A percentile compares a stretch with the other conserved stretches of the same genome.
Conservation (phyloP, 2,888 invertebrate species). For the Dicycla oo region DNA sequence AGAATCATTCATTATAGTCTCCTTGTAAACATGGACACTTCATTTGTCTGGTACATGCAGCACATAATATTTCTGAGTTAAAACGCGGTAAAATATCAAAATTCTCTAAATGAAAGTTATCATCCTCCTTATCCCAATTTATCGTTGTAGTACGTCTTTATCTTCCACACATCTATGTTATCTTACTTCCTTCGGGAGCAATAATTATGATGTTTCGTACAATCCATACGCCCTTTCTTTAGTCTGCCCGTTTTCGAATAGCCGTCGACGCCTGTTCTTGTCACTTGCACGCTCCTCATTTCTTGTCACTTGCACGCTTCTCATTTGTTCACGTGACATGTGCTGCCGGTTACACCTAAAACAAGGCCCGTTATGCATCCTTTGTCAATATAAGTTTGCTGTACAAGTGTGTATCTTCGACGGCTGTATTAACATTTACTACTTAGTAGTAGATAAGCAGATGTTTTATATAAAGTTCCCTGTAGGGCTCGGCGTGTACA, state of each 20-base stretch:
- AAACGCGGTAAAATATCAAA: neutral
- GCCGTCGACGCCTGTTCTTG: too few relatives aligned
- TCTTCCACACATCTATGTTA: neutral
- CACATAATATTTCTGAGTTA: neutral
- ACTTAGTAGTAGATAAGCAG: conserved; percentile 4
- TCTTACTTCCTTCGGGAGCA: neutral
- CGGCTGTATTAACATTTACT: neutral
- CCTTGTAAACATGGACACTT: neutral
- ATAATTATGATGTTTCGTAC: neutral
- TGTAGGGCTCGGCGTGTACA: neutral
- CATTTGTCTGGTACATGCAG: neutral
- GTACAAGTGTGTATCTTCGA: neutral
- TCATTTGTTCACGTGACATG: neutral
- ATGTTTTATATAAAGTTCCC: neutral
- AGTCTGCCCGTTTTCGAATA: neutral
- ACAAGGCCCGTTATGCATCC: neutral
- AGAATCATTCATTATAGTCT: conserved; percentile 6
- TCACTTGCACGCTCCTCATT: neutral
- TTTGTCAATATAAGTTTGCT: neutral
- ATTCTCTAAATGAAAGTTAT: neutral
- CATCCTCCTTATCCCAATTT: neutral
- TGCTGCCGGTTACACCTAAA: neutral
- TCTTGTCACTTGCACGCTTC: neutral
- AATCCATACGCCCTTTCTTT: neutral
- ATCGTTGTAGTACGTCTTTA: neutral